Evolutionary conservation across 2,113 vertebrate species (phyloP).

Genomic region (Xenotilapia flavipinnis): DNA sequence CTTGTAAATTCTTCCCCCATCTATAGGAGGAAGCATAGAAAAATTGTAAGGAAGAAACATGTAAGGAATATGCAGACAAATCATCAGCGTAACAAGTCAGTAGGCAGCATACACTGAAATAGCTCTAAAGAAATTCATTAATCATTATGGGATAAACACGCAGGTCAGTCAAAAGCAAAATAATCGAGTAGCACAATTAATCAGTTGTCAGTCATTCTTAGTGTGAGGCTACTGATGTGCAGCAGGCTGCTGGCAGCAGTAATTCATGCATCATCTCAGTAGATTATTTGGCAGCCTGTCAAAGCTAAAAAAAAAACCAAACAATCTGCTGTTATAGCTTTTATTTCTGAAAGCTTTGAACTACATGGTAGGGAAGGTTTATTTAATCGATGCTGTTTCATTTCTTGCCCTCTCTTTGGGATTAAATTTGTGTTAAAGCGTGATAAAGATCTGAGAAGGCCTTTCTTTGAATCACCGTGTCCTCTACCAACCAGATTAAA

Average conservation of each 20-base stretch:
- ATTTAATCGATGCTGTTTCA: not conserved
- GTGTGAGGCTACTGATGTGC: not conserved
- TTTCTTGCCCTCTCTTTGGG: not conserved
- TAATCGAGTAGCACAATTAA: not conserved
- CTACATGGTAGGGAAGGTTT: not conserved
- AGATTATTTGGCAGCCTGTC: not conserved
- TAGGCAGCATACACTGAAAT: not conserved
- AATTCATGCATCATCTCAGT: not conserved
- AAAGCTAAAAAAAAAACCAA: not conserved
- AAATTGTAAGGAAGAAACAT: not conserved
- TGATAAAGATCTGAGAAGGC: not conserved
- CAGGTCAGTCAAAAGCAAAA: not conserved
- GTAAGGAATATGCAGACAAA: not conserved
- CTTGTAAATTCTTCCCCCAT: constrained; percentile 42
- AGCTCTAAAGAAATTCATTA: not conserved
- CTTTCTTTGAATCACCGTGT: not conserved
- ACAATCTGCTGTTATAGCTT: not conserved
- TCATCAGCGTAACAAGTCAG: not conserved
- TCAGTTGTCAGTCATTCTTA: not conserved
- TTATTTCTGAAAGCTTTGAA: not conserved
- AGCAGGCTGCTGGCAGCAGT: not conserved
- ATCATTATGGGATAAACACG: not conserved
- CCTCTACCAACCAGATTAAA: not conserved
- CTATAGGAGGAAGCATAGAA: not conserved
- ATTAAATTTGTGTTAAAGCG: not conserved